phyloP scores from a whole-genome alignment of 2,888 invertebrate genomes.

The Microctonus brassicae region DNA sequence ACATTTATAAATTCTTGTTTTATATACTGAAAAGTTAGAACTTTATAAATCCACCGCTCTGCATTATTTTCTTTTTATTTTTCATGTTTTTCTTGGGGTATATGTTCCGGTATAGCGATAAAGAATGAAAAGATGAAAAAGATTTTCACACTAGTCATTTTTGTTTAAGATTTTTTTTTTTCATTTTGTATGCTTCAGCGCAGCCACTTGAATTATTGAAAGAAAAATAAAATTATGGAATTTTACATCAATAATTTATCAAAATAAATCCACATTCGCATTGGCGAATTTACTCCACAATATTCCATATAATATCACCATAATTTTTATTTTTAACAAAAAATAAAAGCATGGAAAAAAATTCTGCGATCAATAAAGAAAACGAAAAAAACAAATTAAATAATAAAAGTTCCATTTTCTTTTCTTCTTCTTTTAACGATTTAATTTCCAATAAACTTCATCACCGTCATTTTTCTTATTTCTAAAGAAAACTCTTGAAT shows the following conservation, averaged over 20 bases:
- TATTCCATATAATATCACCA: background rate
- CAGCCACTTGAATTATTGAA: background rate
- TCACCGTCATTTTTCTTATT: background rate
- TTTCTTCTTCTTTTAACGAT: background rate
- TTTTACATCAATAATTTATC: background rate
- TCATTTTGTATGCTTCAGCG: too few relatives aligned
- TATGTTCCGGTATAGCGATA: too few relatives aligned
- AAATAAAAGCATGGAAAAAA: background rate
- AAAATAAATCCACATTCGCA: background rate
- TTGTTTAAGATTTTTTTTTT: background rate
- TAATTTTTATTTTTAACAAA: background rate
- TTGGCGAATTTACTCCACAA: background rate
- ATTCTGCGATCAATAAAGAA: too few relatives aligned
- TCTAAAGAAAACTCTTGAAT: conserved; percentile 7
- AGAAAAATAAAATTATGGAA: background rate
- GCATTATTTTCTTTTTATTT: background rate
- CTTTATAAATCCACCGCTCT: background rate
- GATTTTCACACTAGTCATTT: background rate
- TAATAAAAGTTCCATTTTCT: background rate
- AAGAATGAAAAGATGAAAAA: background rate
- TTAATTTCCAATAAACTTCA: conserved; percentile 6
- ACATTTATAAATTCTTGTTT: background rate
- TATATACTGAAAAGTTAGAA: background rate
- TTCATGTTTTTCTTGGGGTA: too few relatives aligned
- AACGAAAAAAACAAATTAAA: background rate